Base-by-base conservation (phyloP, 2,113 vertebrate species). In the Acanthochromis polyacanthus region DNA sequence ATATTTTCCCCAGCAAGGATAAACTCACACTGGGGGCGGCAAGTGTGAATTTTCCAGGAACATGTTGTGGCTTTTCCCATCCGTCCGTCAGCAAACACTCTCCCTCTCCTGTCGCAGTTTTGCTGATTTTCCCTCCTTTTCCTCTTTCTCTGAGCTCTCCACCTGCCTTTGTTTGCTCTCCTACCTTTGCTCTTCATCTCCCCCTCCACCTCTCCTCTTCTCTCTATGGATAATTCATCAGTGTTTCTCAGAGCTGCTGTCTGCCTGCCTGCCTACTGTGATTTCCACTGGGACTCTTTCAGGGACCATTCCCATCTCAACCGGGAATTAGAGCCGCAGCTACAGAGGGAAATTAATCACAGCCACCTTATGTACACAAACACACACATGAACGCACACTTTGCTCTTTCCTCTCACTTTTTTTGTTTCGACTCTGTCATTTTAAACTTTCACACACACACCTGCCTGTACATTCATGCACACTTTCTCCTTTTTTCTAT, bases 211-310 rank as follows among this genome's bases (percentile, higher is more conserved):
- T 46, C 17, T 15, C 23, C 25, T 14, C 67, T 51, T 30, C 51
- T 71, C 63, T 79, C 85, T 62, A 90, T 93, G 88, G 90, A 92
- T 93, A 92, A 93, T 93, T 92, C 89, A 93, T 93, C 88, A 90
- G 88, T 87, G 84, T 84, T 92, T 88, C 86, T 93, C 83, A 82
- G 81, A 87, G 84, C 87, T 80, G 82, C 84, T 88, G 88, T 83
- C 89, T 86, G 86, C 85, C 79, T 80, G 80, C 81, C 83, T 91
- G 88, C 92, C 82, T 78, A 56, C 91, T 84, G 87, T 94, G 91
- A 95, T 95, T 95, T 95, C 94, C 93, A 93, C 91, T 59, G 92
- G 94, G 93, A 95, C 88, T 78, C 76, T 89, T 93, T 89, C 85
- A 86, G 86, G 81, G 89, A 84, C 88, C 82, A 89, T 89, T 92